Evolutionary conservation across 2,888 invertebrate genomes (phyloP).

Genomic region (Cataglyphis livida): DNA sequence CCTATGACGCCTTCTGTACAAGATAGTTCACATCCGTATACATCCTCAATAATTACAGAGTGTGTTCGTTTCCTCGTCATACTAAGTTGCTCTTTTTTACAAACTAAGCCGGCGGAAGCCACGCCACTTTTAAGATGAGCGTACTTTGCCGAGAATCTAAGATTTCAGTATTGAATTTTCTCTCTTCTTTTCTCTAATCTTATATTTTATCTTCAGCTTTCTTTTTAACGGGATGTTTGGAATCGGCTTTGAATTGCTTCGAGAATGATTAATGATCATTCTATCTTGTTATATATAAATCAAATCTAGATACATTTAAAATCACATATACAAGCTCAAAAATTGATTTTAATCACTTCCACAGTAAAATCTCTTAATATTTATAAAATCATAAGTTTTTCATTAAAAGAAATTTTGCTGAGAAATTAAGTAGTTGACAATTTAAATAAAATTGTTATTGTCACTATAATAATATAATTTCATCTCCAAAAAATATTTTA

Average conservation of each 20-base stretch:
- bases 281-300: background rate
- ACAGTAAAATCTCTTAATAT: constrained; percentile 4
- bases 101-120: background rate
- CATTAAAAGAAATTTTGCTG: background rate
- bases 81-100: background rate
- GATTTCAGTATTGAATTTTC: background rate
- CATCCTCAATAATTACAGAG: constrained; percentile 5
- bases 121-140: background rate
- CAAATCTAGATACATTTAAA: background rate
- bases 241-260: background rate
- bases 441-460: background rate
- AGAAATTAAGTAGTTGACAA: background rate
- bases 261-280: constrained; percentile 3
- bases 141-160: background rate
- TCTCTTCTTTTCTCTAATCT: background rate
- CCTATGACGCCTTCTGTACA: background rate
- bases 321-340: background rate
- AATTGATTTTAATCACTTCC: constrained; percentile 6
- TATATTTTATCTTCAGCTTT: background rate
- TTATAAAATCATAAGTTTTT: constrained; percentile 12
- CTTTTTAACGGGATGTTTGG: background rate
- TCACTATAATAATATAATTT: background rate
- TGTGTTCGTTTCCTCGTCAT: background rate
- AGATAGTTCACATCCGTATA: background rate
- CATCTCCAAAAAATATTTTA: background rate